Evolutionary conservation across 2,113 vertebrate species (phyloP), one percentile per base, ranked within the genome.

Genomic region (Microcebus lehilahytsara): DNA sequence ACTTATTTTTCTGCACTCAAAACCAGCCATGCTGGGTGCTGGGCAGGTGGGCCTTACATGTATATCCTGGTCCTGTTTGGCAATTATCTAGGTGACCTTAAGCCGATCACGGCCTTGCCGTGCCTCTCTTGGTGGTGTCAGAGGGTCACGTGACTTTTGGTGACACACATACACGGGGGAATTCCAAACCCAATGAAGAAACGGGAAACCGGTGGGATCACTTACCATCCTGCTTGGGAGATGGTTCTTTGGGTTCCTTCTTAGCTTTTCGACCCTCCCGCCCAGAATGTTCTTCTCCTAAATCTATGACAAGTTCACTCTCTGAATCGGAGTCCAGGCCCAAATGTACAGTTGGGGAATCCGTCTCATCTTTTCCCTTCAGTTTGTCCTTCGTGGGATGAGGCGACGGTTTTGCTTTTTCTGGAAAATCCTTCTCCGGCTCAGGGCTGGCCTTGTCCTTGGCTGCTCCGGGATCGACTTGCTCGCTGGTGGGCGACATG

Each of bases 251-350:
- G 85, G 98, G 92, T 25, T 99, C 99, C 98, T 99, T 99, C 98
- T 99, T 99, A 72, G 93, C 98, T 98, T 99, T 99, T 77, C 99
- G 99, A 64, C 99, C 98, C 87, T 99, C 99, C 80, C 99, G 99
- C 60, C 99, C 98, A 95, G 99, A 99, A 37, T 99, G 99, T 97
- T 99, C 99, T 83, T 99, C 99, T 51, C 99, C 99, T 0, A 99
- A 98, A 95, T 99, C 99, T 69, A 99, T 99, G 96, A 99, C 99
- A n/a, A 99, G 99, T 98, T 99, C 99, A 9, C 99, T 99, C 97
- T 99, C 99, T 1, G 99, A 99, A 97, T 99, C 99, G 4, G 99
- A 99, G 98, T 99, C 99, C 97, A 99, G 99, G 88, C 99, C 99
- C 67, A 99, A 97, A 40, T 99, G 99, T 7, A 99, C 98, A 0